Conservation (phyloP, 2,113 vertebrate genomes). For the Chamaetylas fuelleborni region DNA sequence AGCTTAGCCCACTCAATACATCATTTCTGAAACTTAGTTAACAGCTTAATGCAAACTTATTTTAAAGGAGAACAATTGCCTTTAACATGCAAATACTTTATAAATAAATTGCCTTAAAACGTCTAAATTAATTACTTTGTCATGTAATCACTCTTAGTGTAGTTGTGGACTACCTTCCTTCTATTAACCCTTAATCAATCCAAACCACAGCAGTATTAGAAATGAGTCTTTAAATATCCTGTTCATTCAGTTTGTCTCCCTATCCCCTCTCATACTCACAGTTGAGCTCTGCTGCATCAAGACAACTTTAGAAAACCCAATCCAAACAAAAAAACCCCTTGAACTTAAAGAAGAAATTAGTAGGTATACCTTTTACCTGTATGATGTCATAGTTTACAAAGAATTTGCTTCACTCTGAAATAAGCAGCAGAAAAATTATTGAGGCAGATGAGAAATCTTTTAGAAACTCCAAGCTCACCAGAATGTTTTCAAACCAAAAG, state of each 20-base stretch:
- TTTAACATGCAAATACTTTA: slow-evolving; percentile 50
- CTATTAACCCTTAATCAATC: background rate
- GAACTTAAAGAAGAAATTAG: background rate
- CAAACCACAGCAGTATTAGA: background rate
- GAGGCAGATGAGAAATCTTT: background rate
- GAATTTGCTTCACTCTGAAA: background rate
- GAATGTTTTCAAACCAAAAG: background rate
- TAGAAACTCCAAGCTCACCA: background rate
- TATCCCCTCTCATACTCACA: background rate
- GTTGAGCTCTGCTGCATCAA: background rate
- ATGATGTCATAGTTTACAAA: background rate
- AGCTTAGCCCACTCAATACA: slow-evolving; percentile 43
- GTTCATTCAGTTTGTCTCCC: background rate
- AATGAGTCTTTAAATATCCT: background rate
- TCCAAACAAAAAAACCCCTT: fast-evolving
- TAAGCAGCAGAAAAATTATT: background rate
- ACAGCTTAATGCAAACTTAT: slow-evolving; percentile 40
- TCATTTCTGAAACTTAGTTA: slow-evolving; percentile 55
- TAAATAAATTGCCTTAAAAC: slow-evolving; percentile 38
- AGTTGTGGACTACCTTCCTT: background rate
- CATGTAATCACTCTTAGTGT: background rate
- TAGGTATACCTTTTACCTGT: background rate
- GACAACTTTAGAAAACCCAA: background rate
- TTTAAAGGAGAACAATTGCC: slow-evolving; percentile 50
- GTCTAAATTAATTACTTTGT: slow-evolving; percentile 25